Base-by-base conservation (phyloP, 2,113 vertebrate species). In the Columbina picui region DNA sequence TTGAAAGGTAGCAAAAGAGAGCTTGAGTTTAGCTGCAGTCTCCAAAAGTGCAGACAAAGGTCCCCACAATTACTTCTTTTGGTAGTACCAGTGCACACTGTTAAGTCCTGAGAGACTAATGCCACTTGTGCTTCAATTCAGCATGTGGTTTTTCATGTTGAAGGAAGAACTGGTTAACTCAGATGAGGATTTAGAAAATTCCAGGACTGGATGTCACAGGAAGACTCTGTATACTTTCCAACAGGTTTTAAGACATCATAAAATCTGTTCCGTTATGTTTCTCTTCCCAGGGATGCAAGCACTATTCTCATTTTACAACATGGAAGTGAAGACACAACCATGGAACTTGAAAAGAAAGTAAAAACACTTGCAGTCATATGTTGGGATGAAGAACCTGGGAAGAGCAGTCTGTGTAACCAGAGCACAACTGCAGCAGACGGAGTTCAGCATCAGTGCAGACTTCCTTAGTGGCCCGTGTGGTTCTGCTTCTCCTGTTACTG, bases 371-470 rank as follows among this genome's bases (percentile, higher is more conserved):
- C 21, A 81, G 21, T 64, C 17, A 19, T 13, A 45, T 23, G 12
- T 68, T 0, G 1, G 43, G 2, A 34, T 68, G 19, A 32, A 38
- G 22, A 74, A 15, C 10, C 17, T 4, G 30, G 21, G 17, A 13
- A 56, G 2, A 41, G 12, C 0, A 0, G 26, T 9, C 7, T 81
- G 18, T 16, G 45, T 43, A 76, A 80, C 29, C 38, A 69, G 22
- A 38, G 14, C 7, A 74, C 39, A 13, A 59, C 15, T 19, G 10
- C 25, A 32, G 17, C 1, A 2, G 34, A 36, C 1, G 1, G 14
- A 74, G 3, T 7, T 57, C 50, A 82, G 38, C 34, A 49, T 32
- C 39, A 3, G 4, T 1, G 0, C 0, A 0, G 22, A 18, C 3
- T 3, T 52, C 20, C 18, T 47, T 29, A 14, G 5, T 7, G 21